Conservation (phyloP, 2,113 vertebrate species). For the Hyperoodon ampullatus region DNA sequence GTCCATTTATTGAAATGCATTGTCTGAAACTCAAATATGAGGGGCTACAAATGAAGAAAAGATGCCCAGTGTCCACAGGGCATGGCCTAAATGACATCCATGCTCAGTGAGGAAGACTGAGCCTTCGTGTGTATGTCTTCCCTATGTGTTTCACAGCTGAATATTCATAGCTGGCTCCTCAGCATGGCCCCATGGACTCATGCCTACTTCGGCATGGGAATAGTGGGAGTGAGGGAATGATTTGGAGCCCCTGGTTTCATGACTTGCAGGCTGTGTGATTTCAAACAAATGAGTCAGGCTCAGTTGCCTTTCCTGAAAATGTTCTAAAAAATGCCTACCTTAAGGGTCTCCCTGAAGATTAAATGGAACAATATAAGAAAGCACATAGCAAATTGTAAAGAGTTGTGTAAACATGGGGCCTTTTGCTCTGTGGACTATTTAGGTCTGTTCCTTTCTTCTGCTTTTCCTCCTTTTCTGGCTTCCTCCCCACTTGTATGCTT, state of each 20-base stretch:
- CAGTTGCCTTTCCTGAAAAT: neutral
- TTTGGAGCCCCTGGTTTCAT: neutral
- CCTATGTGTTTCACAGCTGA: neutral
- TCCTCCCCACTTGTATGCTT: neutral
- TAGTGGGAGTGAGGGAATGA: neutral
- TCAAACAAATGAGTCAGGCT: neutral
- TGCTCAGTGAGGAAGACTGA: neutral
- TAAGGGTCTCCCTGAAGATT: neutral
- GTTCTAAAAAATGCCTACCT: neutral
- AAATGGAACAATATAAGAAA: neutral
- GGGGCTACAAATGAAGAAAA: neutral
- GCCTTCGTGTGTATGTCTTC: accelerated
- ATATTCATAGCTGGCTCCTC: neutral
- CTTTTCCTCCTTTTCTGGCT: neutral
- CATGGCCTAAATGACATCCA: neutral
- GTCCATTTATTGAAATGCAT: neutral
- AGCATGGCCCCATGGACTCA: accelerated
- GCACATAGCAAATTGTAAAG: neutral
- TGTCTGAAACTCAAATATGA: neutral
- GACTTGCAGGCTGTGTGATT: neutral
- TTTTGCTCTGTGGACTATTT: neutral
- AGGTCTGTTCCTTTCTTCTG: neutral
- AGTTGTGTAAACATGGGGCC: neutral
- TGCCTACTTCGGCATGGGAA: neutral
- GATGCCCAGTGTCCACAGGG: neutral